Base-by-base conservation (phyloP, 1,140 invertebrate genomes). In the Bacillus rossius region DNA sequence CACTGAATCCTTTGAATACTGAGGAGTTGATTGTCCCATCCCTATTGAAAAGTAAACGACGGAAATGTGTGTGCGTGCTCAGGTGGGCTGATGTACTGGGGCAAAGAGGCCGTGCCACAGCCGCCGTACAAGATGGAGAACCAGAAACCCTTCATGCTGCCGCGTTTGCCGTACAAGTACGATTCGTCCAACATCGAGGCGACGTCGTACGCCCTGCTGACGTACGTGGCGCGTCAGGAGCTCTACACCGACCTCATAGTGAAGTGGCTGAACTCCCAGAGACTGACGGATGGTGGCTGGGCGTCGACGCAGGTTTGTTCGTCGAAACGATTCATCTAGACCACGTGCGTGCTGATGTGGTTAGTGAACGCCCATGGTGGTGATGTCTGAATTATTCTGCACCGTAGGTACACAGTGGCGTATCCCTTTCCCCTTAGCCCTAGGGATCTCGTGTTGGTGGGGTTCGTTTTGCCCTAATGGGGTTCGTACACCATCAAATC, bases 171-270 rank as follows among this genome's bases (percentile, higher is more conserved):
- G 0, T 91, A 92, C 67, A 84, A 84, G 63, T 95, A 92, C 70
- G 94, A 98, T 74, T 85, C 90, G 0, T 86, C 89, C 64, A 96
- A 97, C 70, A 90, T 97, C 25, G 94, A 95, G 69, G 85, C 93
- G 0, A 97, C 94, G 0, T 89, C 94, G 0, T 98, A 96, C 70
- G 94, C 89, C 2, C 74, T 98, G n/a, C 71, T 97, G 61, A 87
- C 92, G 0, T 92, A 95, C 69, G 89, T 92, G 41, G 85, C 86
- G 10, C 77, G 89, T 14, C 89, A 93, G 68, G 90, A 93, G 61
- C 78, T 88, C 59, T 80, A 85, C 51, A 79, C 87, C 23, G 90
- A 93, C 59, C 82, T 86, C 10, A 94, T 96, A 67, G 93, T 97
- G 20, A 86, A 88, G 67, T 98, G 95, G 95, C 74, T 98, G 5